Conservation (phyloP, 2,888 invertebrate species). For the Chorisops tibialis region DNA sequence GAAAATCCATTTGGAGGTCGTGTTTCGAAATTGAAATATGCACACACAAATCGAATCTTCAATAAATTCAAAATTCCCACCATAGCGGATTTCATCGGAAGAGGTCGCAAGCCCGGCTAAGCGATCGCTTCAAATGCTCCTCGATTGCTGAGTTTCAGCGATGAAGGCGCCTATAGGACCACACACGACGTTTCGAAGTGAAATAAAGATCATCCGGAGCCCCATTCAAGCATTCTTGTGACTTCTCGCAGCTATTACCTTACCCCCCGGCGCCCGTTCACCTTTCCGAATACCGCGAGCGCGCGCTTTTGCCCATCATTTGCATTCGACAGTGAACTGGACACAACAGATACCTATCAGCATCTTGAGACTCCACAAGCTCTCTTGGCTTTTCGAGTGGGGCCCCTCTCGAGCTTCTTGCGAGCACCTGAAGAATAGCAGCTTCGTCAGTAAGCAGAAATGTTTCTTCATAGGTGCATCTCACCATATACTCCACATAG, state of each 20-base stretch:
- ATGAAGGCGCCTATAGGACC: slow-evolving; percentile 4
- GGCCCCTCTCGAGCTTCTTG: too few species aligned
- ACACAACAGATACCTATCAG: too few species aligned
- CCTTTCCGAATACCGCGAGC: too few species aligned
- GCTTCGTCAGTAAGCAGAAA: too few species aligned
- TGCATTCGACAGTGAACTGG: too few species aligned
- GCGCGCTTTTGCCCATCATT: too few species aligned
- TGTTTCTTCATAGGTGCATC: too few species aligned
- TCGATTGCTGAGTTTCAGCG: not conserved
- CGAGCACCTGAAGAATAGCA: too few species aligned
- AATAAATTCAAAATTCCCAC: slow-evolving; percentile 29
- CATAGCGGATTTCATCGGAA: slow-evolving; percentile 16
- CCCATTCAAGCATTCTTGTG: slow-evolving; percentile 9
- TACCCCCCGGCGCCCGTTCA: not conserved
- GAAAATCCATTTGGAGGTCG: slow-evolving; percentile 19
- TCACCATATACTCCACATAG: too few species aligned
- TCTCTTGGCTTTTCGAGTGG: too few species aligned
- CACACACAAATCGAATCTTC: not conserved
- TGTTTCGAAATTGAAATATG: slow-evolving; percentile 20
- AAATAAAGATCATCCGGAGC: slow-evolving; percentile 14
- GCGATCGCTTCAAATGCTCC: too few species aligned
- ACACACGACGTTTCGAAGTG: slow-evolving; percentile 14
- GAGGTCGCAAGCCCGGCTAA: not conserved
- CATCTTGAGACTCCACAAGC: too few species aligned
- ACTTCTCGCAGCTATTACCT: slow-evolving; percentile 4